Evolutionary conservation across 2,888 invertebrate genomes (phyloP), one percentile per base, ranked within the genome.

Genomic region (Synanthedon andrenaeformis): DNA sequence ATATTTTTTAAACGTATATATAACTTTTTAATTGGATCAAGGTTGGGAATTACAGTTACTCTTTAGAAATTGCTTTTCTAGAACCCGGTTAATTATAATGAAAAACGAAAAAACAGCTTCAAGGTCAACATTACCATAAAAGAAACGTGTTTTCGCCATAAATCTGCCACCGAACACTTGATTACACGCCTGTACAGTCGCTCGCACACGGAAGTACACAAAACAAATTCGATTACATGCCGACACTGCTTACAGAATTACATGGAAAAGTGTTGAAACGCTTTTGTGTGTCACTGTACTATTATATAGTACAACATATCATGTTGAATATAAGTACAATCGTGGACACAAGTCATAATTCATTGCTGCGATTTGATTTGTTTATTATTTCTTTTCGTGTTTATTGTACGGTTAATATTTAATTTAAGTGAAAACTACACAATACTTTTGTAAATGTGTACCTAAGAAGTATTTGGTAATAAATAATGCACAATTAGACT

Each of bases 131-230:
- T 54, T 59, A 53, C 62, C 53, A 60, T 58, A 62, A 61, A 61
- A 66, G 63, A 64, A 69, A 57, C 59, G 53, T 66, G 62, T 69
- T 63, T 61, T 60, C 52, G 57, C 58, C 59, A 69, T 71, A 71
- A 71, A 71, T 71, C 66, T 67, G 65, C 56, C 65, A 59, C 2
- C 57, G 54, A 64, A 57, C 67, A 64, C 67, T 67, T 69, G 64
- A 67, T 70, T 67, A 64, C 66, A 57, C 60, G 64, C 52, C 53
- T 64, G 63, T 69, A 49, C 49, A 12, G 10, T 17, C 14, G 45
- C 45, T 14, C 35, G 45, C 45, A 45, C 13, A 45, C 6, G 45
- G 45, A 45, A 45, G 6, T n/a, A 13, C 45, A 45, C 45, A 45
- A 45, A 45, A 45, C 45, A 45, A 35, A 35, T 35, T 35, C 35